These are phyloP conservation scores for Lasiommata megera DNA, from an alignment of 2,888 invertebrate species.

Conservation along the genomic window DNA sequence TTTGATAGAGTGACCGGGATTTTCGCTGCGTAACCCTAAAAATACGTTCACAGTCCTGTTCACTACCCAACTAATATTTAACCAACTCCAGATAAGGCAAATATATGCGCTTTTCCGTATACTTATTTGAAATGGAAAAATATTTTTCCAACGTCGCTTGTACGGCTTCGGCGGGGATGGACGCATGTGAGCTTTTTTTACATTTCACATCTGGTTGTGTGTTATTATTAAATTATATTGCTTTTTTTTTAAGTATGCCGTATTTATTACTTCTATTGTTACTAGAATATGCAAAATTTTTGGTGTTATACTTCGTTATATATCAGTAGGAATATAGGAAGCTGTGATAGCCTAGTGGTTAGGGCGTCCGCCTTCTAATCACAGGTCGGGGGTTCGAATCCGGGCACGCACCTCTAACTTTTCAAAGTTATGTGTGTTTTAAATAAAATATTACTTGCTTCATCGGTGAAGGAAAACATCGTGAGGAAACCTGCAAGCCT, in stretches of 20 bases:
- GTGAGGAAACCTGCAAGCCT: too few species aligned
- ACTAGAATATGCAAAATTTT: too few species aligned
- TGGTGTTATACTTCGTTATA: too few species aligned
- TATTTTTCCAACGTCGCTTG: constrained; percentile 68
- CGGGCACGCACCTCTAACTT: too few species aligned
- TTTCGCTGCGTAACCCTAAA: constrained; percentile 5
- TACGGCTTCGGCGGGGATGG: constrained; percentile 29
- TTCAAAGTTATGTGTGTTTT: too few species aligned
- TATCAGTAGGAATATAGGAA: too few species aligned
- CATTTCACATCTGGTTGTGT: background rate
- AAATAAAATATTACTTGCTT: too few species aligned
- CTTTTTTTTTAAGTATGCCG: background rate
- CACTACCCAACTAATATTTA: constrained; percentile 71
- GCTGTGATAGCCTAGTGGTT: too few species aligned
- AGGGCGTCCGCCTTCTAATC: too few species aligned
- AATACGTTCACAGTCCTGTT: constrained; percentile 45
- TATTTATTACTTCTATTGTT: too few species aligned
- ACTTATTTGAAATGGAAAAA: constrained; percentile 79
- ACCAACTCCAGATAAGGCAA: constrained; percentile 73
- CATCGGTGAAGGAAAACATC: too few species aligned
- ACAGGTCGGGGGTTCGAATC: too few species aligned
- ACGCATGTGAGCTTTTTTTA: constrained; percentile 8
- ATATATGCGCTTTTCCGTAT: constrained; percentile 70
- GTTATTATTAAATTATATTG: background rate
- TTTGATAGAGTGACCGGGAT: background rate